phyloP scores from a whole-genome alignment of 2,888 invertebrate genomes.

The Drosophila subsilvestris region DNA sequence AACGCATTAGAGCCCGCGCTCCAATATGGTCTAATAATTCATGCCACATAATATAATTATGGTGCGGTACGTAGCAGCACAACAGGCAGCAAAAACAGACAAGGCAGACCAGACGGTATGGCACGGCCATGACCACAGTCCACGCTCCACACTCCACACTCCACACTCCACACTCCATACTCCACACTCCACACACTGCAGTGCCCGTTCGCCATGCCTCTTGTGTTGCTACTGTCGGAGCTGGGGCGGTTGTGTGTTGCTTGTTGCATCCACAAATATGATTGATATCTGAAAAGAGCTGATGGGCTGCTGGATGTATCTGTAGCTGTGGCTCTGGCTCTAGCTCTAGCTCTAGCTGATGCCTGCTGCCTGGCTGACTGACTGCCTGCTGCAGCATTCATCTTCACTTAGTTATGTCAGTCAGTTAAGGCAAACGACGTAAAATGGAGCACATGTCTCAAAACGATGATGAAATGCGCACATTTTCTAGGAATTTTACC shows the following conservation, averaged over 20 bases:
- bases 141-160: constrained; percentile 7
- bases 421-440: constrained; percentile 77
- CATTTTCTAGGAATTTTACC: constrained; percentile 78
- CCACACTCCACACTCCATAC: constrained; percentile 3
- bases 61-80: constrained; percentile 51
- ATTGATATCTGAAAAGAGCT: constrained; percentile 74
- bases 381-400: constrained; percentile 71
- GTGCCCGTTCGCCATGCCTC: not conserved
- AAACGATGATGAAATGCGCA: constrained; percentile 82
- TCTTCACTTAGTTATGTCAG: constrained; percentile 80
- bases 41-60: constrained; percentile 82
- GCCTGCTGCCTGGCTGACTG: constrained; percentile 46
- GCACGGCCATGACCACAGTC: constrained; percentile 73
- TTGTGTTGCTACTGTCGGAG: constrained; percentile 1
- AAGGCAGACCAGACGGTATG: constrained; percentile 71
- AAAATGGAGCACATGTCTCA: constrained; percentile 82
- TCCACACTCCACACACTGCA: not conserved
- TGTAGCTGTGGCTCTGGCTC: not conserved
- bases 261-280: constrained; percentile 75
- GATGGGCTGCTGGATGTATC: constrained; percentile 34
- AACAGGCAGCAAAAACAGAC: constrained; percentile 29
- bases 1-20: constrained; percentile 77
- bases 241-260: constrained; percentile 13
- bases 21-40: constrained; percentile 83
- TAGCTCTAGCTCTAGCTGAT: not conserved